These are phyloP conservation scores for Neodontobutis hainanensis DNA, from an alignment of 2,113 vertebrate genomes.

Conservation along the genomic window DNA sequence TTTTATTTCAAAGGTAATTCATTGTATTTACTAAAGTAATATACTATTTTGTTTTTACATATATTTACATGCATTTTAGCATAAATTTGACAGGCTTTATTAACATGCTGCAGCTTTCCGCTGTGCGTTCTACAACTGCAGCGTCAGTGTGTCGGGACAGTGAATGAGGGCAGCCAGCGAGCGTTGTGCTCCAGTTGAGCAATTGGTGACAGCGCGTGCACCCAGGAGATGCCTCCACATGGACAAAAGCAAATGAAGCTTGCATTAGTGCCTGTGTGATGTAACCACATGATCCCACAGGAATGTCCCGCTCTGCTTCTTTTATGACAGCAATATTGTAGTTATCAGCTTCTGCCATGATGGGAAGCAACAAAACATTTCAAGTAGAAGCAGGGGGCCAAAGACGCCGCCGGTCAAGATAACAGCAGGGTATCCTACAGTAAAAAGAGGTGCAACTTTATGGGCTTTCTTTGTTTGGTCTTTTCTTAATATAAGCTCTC, in stretches of 20 bases:
- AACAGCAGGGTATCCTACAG: background rate
- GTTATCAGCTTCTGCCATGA: background rate
- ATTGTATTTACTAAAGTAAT: background rate
- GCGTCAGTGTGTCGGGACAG: constrained; percentile 1
- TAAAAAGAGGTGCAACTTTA: background rate
- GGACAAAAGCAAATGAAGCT: constrained; percentile 25
- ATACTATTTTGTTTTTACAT: background rate
- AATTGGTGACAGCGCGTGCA: constrained; percentile 2
- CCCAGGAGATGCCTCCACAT: constrained; percentile 20
- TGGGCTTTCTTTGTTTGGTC: background rate
- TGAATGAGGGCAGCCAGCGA: constrained; percentile 6
- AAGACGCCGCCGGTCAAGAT: constrained; percentile 3
- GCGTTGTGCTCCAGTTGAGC: constrained; percentile 38
- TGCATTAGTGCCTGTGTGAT: constrained; percentile 21
- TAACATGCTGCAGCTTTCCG: background rate
- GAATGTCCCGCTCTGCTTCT: background rate
- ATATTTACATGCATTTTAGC: no score
- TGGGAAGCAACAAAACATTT: constrained; percentile 3
- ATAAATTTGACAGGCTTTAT: background rate
- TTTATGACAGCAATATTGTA: constrained; percentile 6
- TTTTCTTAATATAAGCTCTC: constrained; percentile 13
- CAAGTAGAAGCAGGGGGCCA: constrained; percentile 1
- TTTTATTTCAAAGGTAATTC: background rate
- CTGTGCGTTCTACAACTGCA: background rate
- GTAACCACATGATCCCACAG: constrained; percentile 15